These are phyloP conservation scores for Chymomyza procnemis DNA, from an alignment of 2,888 invertebrate species.

Conservation along the genomic window DNA sequence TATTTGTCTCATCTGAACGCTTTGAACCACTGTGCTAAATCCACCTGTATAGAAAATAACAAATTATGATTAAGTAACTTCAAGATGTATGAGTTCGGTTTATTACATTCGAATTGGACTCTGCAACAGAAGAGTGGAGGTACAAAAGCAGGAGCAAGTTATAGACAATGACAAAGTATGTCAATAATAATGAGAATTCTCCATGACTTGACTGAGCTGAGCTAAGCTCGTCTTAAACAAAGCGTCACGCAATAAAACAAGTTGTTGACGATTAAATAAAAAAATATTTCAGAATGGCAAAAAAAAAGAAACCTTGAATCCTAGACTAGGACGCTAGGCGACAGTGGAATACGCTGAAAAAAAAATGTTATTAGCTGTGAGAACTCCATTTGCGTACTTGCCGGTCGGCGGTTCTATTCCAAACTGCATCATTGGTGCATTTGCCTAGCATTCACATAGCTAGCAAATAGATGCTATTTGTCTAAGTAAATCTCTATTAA, in stretches of 20 bases:
- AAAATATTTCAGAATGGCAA: not conserved
- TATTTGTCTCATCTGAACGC: no score
- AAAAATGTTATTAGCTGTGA: no score
- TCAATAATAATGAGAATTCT: not conserved
- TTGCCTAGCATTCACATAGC: no score
- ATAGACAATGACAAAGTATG: not conserved
- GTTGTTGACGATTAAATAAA: not conserved
- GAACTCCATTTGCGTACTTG: no score
- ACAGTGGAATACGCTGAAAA: no score
- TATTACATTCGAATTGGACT: not conserved
- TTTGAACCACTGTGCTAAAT: not conserved
- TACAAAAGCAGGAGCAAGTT: not conserved
- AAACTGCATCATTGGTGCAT: no score
- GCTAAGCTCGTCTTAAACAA: not conserved
- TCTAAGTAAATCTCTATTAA: no score
- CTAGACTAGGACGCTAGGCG: no score
- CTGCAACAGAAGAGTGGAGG: not conserved
- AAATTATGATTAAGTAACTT: not conserved
- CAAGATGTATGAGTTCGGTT: not conserved
- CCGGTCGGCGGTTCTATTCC: no score
- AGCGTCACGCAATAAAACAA: not conserved
- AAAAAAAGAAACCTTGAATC: not conserved
- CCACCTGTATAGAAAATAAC: not conserved
- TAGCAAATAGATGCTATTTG: no score
- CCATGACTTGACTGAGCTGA: not conserved